Percentiles rank a stretch among this genome's conserved stretches.
Conservation (phyloP, 2,113 vertebrate genomes). For the Thunnus thynnus region DNA sequence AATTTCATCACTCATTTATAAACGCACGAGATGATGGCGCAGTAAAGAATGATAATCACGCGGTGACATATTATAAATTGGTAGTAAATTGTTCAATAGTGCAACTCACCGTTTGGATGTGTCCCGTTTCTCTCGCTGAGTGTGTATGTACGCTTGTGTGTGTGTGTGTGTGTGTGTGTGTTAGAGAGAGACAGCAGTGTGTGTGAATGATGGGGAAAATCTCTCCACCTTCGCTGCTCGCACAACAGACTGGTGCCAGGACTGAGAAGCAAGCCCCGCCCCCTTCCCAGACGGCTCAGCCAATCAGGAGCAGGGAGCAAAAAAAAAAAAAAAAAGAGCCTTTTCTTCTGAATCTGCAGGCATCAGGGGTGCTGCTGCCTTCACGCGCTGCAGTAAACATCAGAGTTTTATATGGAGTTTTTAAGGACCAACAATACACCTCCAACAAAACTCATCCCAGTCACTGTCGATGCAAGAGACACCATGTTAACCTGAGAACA, state of each 20-base stretch:
- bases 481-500: no score
- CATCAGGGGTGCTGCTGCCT: slow-evolving; percentile 48
- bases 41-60: slow-evolving; percentile 4
- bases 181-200: slow-evolving; percentile 15
- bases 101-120: slow-evolving; percentile 66
- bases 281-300: slow-evolving; percentile 31
- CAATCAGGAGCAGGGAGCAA: slow-evolving; percentile 57
- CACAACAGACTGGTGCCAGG: slow-evolving; percentile 69
- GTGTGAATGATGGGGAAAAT: slow-evolving; percentile 67
- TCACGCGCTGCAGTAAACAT: slow-evolving; percentile 33
- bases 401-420: no score
- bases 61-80: slow-evolving; percentile 30
- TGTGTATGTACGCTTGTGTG: not conserved
- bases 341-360: slow-evolving; percentile 46
- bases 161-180: not conserved
- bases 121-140: slow-evolving; percentile 42
- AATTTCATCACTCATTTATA: slow-evolving; percentile 39
- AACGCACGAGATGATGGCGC: slow-evolving; percentile 31
- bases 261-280: slow-evolving; percentile 51
- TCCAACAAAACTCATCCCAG: no score
- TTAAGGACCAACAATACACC: no score
- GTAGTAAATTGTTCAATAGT: not conserved
- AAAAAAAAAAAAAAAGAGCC: slow-evolving; percentile 6
- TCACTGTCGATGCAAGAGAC: no score
- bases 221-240: slow-evolving; percentile 66